Percentiles rank a stretch among this genome's conserved stretches.
Conservation (phyloP, 2,888 invertebrate genomes). For the Trileptium ribeirensis region DNA sequence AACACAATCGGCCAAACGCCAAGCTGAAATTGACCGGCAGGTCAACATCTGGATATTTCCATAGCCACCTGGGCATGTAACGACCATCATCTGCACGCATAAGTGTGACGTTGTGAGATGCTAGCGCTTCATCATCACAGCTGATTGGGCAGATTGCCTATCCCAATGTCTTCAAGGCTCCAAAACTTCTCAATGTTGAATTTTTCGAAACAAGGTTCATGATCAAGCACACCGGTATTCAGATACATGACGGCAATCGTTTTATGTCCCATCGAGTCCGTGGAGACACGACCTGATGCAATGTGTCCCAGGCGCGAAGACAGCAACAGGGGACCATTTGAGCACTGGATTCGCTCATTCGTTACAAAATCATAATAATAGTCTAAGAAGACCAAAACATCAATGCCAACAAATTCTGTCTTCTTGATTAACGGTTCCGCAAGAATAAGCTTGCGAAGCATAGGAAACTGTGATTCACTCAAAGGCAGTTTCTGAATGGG, state of each 20-base stretch:
- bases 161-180: not conserved
- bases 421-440: not conserved
- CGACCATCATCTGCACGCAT: not conserved
- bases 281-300: not conserved
- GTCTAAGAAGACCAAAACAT: not conserved
- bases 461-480: not conserved
- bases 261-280: not conserved
- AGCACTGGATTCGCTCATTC: not conserved
- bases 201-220: not conserved
- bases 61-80: conserved; percentile 13
- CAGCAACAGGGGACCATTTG: not conserved
- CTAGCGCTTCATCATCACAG: not conserved
- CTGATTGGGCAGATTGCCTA: not conserved
- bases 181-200: conserved; percentile 2
- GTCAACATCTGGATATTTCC: not conserved
- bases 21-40: conserved; percentile 10
- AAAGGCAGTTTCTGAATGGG: not conserved
- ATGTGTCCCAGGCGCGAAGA: conserved; percentile 2
- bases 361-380: not conserved
- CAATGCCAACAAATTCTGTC: not conserved
- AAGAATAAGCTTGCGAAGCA: not conserved
- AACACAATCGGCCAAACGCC: not conserved
- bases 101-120: not conserved
- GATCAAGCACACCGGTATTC: not conserved
- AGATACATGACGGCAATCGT: not conserved